A percentile compares a stretch with the other conserved stretches of the same genome.
phyloP scores from a whole-genome alignment of 2,888 invertebrate species.

The Ariolimax columbianus region DNA sequence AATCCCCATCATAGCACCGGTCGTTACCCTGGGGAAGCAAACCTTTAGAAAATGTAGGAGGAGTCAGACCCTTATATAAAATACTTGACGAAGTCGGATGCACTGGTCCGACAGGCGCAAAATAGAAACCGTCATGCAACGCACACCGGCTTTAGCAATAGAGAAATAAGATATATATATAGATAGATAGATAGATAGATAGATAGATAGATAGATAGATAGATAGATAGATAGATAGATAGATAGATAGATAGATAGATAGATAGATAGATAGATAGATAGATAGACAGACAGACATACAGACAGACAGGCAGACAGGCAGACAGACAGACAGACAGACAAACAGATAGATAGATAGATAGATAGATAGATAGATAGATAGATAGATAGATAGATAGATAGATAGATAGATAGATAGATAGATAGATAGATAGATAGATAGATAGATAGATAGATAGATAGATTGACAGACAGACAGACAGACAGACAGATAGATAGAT shows the following conservation, averaged over 20 bases:
- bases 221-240: constrained; percentile 36
- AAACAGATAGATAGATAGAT: no score
- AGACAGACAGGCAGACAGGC: no score
- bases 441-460: constrained; percentile 25
- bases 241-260: constrained; percentile 40
- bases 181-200: neutral
- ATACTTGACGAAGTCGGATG: no score
- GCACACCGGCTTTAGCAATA: neutral
- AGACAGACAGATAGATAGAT: neutral
- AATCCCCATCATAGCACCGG: no score
- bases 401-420: constrained; percentile 41
- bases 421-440: constrained; percentile 38
- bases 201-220: constrained; percentile 42
- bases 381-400: no score
- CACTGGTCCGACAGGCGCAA: no score
- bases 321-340: no score
- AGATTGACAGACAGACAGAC: constrained; percentile 16
- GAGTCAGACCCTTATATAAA: no score
- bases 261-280: constrained; percentile 19
- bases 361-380: no score
- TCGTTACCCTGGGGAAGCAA: no score
- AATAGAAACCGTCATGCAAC: no score
- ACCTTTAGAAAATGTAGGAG: no score
- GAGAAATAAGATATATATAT: neutral
- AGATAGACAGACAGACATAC: constrained; percentile 2